Conservation (phyloP, 2,797 vertebrate species). For the Carapus acus region DNA sequence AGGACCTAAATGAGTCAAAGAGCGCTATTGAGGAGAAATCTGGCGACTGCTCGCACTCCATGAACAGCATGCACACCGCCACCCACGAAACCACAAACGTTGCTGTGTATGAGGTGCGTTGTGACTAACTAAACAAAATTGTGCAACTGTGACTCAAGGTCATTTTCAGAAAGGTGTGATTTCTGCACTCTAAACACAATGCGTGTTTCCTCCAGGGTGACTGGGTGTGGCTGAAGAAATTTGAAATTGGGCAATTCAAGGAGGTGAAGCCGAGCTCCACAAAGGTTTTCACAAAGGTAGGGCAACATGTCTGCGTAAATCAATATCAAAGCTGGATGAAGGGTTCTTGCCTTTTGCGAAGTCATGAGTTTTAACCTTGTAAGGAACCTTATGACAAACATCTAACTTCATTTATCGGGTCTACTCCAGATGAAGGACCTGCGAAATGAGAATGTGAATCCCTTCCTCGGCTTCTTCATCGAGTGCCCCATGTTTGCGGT, state of each 20-base stretch:
- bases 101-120: constrained; percentile 82
- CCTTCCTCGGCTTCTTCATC: constrained; percentile 76
- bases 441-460: constrained; percentile 81
- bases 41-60: constrained; percentile 69
- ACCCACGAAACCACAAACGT: constrained; percentile 83
- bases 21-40: constrained; percentile 74
- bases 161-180: not conserved
- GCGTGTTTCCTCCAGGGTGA: constrained; percentile 73
- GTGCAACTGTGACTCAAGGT: no score
- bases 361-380: no score
- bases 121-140: no score
- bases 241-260: constrained; percentile 67
- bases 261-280: constrained; percentile 77
- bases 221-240: constrained; percentile 90
- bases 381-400: no score
- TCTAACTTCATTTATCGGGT: no score
- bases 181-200: not conserved
- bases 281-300: constrained; percentile 84
- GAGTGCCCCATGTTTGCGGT: constrained; percentile 75
- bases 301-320: not conserved
- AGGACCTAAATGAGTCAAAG: constrained; percentile 77
- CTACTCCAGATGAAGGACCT: constrained; percentile 78
- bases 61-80: constrained; percentile 71
- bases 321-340: no score
- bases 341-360: no score